Evolutionary conservation across 37 sponge, comb jelly and placozoan genomes (phyloP), one percentile per base, ranked within the genome.

Genomic region (Crambe crambe): DNA sequence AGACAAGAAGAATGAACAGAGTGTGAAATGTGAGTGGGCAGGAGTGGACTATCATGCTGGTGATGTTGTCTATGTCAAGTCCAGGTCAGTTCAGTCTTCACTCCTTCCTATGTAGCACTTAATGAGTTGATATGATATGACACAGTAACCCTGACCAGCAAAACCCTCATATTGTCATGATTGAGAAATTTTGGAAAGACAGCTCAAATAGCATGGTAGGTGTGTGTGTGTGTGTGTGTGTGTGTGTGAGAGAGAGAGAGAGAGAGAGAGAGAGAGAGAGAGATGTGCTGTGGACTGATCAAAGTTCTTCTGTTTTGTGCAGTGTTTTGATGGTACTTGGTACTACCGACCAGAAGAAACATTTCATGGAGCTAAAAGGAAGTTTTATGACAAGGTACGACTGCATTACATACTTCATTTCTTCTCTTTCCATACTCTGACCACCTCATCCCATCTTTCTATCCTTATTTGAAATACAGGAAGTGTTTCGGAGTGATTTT

Each of bases 331-430:
- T 81, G 97, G 97, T 21, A 65, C 74, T 54, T 96, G 91, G 91
- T 93, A 90, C 82, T 90, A 78, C 58, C 65, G 89, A 38, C 97
- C 97, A 0, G 90, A 86, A 37, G 95, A 96, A 78, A 96, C 97
- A 23, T 93, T 86, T 68, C 97, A 96, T 71, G 71, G 79, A 1
- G 85, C 94, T 0, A 86, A 85, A 23, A 83, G 76, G 40, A 96
- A 87, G 59, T 96, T 96, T 68, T 86, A 80, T 41, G 76, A 84
- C 29, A 86, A 91, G 75, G 93, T 89, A 41, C 17, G 68, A 9
- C 18, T 0, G 22, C 26, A n/a, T n/a, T n/a, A n/a, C 10, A 47
- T 47, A 47, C 6, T 47, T 12, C 6, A 47, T 47, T 6, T 32
- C 32, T 10, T 1, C 41, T 21, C 20, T 62, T 9, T 41, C 54